These are phyloP conservation scores for Meganola albula DNA, from an alignment of 2,888 invertebrate species.

Conservation along the genomic window DNA sequence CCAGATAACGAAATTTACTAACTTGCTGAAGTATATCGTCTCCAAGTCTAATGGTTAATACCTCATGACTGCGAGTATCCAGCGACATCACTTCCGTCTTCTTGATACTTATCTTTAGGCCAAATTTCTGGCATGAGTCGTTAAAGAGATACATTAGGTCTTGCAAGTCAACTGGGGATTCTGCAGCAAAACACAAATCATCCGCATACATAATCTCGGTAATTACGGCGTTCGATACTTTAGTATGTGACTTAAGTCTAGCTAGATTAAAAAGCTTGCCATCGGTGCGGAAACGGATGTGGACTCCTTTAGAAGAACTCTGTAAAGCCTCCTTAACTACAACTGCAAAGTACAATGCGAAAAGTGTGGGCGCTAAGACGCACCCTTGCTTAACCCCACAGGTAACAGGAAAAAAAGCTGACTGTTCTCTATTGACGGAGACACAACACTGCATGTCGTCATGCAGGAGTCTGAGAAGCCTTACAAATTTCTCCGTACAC, in stretches of 20 bases:
- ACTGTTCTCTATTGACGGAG: slow-evolving; percentile 1
- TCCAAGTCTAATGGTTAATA: slow-evolving; percentile 6
- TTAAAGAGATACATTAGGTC: slow-evolving; percentile 8
- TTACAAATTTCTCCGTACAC: slow-evolving; percentile 8
- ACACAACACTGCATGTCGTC: slow-evolving; percentile 11
- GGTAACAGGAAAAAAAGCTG: slow-evolving; percentile 6
- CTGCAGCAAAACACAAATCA: slow-evolving; percentile 14
- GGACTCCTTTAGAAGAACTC: slow-evolving; percentile 2
- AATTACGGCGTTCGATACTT: slow-evolving; percentile 4
- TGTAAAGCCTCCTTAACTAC: not conserved
- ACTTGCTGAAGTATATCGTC: slow-evolving; percentile 12
- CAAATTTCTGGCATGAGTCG: slow-evolving; percentile 10
- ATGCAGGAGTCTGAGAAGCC: slow-evolving; percentile 5
- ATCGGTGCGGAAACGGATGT: slow-evolving; percentile 11
- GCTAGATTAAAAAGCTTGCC: slow-evolving; percentile 13
- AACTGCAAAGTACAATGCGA: slow-evolving; percentile 6
- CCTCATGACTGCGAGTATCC: too few relatives aligned
- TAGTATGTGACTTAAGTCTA: slow-evolving; percentile 6
- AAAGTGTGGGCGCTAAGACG: slow-evolving; percentile 17
- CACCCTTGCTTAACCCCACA: slow-evolving; percentile 20
- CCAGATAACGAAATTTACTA: slow-evolving; percentile 15
- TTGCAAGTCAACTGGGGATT: slow-evolving; percentile 13
- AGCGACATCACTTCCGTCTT: slow-evolving; percentile 16
- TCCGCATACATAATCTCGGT: slow-evolving; percentile 18
- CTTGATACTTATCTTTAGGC: slow-evolving; percentile 17